These are phyloP conservation scores for Colletes collaris DNA, from an alignment of 2,888 invertebrate genomes.

Conservation along the genomic window DNA sequence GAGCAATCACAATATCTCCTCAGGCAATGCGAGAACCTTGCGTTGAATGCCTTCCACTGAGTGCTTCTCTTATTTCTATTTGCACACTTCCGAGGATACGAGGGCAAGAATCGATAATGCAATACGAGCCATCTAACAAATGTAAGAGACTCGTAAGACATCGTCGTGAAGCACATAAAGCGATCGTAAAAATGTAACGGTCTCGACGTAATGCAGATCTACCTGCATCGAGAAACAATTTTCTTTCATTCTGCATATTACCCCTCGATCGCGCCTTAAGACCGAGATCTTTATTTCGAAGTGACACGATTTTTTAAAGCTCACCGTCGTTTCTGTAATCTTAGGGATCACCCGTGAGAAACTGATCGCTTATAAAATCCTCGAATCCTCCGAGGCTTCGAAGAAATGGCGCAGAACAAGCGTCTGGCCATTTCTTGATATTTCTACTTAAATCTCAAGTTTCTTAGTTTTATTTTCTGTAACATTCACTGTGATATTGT, in stretches of 20 bases:
- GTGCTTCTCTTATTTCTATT: constrained; percentile 50
- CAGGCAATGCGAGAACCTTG: constrained; percentile 26
- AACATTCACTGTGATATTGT: too few species aligned
- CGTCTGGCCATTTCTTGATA: not conserved
- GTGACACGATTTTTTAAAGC: not conserved
- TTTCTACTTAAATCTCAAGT: too few species aligned
- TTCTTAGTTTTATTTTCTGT: not conserved
- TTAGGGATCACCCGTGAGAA: not conserved
- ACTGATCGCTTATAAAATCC: not conserved
- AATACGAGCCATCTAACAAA: constrained; percentile 15
- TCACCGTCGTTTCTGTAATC: not conserved
- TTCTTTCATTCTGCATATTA: not conserved
- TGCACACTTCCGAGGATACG: constrained; percentile 22
- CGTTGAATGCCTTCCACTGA: constrained; percentile 26
- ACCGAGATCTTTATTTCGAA: not conserved
- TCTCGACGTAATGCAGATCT: not conserved
- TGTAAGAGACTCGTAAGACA: constrained; percentile 6
- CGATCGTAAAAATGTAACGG: constrained; percentile 25
- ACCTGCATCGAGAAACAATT: constrained; percentile 19
- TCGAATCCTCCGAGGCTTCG: constrained; percentile 3
- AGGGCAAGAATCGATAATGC: constrained; percentile 42
- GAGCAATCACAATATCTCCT: constrained; percentile 58
- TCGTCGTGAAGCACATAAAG: not conserved
- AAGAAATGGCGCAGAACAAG: not conserved
- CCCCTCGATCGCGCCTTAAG: not conserved